These are phyloP conservation scores for Rambutsinella grinnellia DNA, from an alignment of 2,888 invertebrate species.

Conservation along the genomic window DNA sequence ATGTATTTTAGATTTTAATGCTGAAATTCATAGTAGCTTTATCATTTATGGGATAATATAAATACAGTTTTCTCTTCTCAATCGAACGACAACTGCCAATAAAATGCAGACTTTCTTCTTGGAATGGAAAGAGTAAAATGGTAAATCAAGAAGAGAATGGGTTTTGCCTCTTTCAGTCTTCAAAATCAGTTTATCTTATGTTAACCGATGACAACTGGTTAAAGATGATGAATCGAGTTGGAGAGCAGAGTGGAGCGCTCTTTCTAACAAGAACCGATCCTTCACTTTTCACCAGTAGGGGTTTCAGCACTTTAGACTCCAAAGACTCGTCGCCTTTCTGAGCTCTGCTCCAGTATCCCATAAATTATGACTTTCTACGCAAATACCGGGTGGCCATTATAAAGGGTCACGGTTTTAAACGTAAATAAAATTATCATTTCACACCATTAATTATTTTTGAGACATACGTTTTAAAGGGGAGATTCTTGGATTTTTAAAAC, in stretches of 20 bases:
- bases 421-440: slow-evolving; percentile 10
- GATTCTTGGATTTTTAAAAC: no score
- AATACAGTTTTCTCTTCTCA: background rate
- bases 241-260: slow-evolving; percentile 41
- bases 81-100: slow-evolving; percentile 23
- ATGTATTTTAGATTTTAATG: no score
- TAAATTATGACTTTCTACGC: slow-evolving; percentile 39
- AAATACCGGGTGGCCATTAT: slow-evolving; percentile 16
- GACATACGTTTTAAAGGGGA: no score
- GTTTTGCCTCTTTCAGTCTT: slow-evolving; percentile 3
- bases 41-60: no score
- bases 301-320: no score
- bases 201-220: slow-evolving; percentile 62
- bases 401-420: no score
- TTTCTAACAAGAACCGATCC: slow-evolving; percentile 50
- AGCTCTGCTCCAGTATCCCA: slow-evolving; percentile 47
- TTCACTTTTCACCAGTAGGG: slow-evolving; percentile 39
- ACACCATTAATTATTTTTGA: background rate
- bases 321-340: slow-evolving; percentile 33
- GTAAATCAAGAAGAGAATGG: background rate
- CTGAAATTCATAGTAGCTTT: no score
- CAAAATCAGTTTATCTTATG: slow-evolving; percentile 61
- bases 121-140: background rate
- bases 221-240: slow-evolving; percentile 64
- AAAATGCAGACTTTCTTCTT: slow-evolving; percentile 33